A percentile compares a stretch with the other conserved stretches of the same genome.
phyloP scores from a whole-genome alignment of 2,888 invertebrate species.

The Xestia c-nigrum region DNA sequence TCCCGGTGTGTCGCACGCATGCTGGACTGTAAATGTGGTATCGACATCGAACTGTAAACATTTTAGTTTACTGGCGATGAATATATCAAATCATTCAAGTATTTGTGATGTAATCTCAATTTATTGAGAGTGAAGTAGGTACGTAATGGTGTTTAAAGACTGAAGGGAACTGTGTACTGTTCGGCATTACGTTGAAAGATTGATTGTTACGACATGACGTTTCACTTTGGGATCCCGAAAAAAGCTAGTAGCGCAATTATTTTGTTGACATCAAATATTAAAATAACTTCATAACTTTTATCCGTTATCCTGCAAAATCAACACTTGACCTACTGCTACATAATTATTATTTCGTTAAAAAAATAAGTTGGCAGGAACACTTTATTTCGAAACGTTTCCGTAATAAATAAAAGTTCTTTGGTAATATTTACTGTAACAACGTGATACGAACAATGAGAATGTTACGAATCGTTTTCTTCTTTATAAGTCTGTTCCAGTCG shows the following conservation, averaged over 20 bases:
- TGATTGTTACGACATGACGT: background rate
- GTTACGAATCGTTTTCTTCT: background rate
- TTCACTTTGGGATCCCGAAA: no score
- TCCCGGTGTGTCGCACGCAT: slow-evolving; percentile 7
- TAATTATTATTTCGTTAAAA: background rate
- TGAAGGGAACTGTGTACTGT: no score
- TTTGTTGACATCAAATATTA: background rate
- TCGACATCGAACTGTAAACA: no score
- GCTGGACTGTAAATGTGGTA: no score
- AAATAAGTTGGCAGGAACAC: background rate
- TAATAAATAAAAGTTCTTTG: slow-evolving; percentile 5
- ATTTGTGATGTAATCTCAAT: background rate
- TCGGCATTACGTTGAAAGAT: background rate
- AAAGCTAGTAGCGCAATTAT: background rate
- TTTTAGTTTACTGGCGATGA: no score
- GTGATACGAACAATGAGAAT: slow-evolving; percentile 26
- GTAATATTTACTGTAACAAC: slow-evolving; percentile 33
- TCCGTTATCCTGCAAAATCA: background rate
- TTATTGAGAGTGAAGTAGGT: no score
- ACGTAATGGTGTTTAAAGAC: no score
- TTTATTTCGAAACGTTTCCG: background rate
- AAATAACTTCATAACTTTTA: background rate
- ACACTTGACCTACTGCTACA: background rate
- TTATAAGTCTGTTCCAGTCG: background rate
- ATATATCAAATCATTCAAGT: background rate